Percentiles rank a stretch among this genome's conserved stretches.
phyloP scores from a whole-genome alignment of 2,113 vertebrate genomes.

The Pterocles orientalis region DNA sequence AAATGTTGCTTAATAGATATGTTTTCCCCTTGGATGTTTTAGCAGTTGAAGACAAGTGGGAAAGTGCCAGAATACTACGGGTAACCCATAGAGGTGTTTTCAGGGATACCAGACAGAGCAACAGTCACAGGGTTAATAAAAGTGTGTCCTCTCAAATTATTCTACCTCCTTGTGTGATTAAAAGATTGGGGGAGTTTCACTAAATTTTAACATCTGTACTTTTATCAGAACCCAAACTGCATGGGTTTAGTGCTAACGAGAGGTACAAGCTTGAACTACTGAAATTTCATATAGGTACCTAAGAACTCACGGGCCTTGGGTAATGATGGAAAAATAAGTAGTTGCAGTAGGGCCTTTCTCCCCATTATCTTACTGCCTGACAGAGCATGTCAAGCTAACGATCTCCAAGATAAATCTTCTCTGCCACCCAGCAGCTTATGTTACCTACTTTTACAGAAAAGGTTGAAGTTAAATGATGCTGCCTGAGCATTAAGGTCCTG shows the following conservation, averaged over 20 bases:
- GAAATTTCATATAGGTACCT: background rate
- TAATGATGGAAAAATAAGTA: background rate
- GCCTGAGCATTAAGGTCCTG: background rate
- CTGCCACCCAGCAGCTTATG: background rate
- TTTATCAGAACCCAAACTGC: background rate
- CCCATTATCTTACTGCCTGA: background rate
- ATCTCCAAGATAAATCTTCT: background rate
- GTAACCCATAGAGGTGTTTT: background rate
- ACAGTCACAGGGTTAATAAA: background rate
- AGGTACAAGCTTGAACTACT: background rate
- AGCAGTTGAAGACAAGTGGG: background rate
- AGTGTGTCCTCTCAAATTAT: background rate
- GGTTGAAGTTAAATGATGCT: background rate
- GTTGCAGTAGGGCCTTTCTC: background rate
- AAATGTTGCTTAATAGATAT: background rate
- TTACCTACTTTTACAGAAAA: background rate
- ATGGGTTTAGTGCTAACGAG: background rate
- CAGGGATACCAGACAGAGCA: background rate
- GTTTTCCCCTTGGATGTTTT: background rate
- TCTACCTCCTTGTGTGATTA: background rate
- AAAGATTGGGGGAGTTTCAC: background rate
- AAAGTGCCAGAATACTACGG: background rate
- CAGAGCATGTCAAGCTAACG: background rate
- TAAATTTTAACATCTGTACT: background rate
- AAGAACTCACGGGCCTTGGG: background rate